Percentiles rank a stretch among this genome's conserved stretches.
Evolutionary conservation across 2,113 vertebrate genomes (phyloP).

Genomic region (Plecotus auritus): DNA sequence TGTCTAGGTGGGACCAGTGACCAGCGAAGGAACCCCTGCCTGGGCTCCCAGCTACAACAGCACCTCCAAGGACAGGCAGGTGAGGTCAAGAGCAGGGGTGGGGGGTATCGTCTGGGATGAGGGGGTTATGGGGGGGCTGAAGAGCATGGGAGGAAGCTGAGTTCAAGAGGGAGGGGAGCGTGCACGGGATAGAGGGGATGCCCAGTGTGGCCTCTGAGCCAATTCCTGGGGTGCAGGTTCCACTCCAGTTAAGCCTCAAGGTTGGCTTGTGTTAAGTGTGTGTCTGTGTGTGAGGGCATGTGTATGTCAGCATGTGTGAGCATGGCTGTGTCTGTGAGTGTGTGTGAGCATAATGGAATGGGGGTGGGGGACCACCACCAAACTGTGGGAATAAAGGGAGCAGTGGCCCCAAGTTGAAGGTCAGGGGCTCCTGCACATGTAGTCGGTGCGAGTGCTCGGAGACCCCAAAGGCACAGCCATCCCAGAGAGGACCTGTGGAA

Average conservation of each 20-base stretch:
- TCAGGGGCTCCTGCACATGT: neutral
- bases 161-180: too few relatives aligned
- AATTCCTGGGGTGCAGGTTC: neutral
- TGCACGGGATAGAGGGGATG: rapidly evolving
- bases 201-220: neutral
- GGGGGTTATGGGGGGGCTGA: too few relatives aligned
- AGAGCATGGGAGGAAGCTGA: neutral
- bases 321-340: neutral
- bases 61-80: neutral
- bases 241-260: neutral
- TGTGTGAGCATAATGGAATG: too few relatives aligned
- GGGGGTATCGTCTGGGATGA: neutral
- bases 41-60: neutral
- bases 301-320: neutral
- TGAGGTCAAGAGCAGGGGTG: neutral
- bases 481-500: neutral
- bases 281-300: neutral
- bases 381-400: neutral
- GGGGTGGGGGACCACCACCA: neutral
- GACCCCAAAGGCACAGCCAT: neutral
- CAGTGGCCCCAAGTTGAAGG: neutral
- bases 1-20: neutral
- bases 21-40: neutral
- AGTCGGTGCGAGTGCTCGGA: rapidly evolving
- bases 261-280: neutral